Evolutionary conservation across 2,113 vertebrate species (phyloP).

Genomic region (Pseudopodoces humilis): DNA sequence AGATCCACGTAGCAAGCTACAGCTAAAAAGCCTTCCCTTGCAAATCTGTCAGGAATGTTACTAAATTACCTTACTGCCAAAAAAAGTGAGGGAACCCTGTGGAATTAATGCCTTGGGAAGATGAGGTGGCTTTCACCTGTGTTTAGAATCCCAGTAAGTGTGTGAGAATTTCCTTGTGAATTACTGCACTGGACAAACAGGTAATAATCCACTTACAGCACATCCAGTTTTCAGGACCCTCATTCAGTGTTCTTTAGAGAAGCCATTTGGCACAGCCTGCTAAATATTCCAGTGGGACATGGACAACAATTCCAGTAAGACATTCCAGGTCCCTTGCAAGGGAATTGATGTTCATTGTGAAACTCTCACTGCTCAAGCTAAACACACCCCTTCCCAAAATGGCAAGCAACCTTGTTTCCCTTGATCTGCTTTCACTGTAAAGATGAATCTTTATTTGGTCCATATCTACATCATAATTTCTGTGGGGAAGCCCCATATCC

Average conservation of each 20-base stretch:
- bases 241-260: background rate
- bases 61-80: background rate
- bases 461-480: background rate
- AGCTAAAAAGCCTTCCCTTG: background rate
- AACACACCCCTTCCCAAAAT: background rate
- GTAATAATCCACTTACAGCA: background rate
- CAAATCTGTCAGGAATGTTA: background rate
- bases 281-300: background rate
- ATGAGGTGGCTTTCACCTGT: background rate
- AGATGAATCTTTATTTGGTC: background rate
- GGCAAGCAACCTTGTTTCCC: background rate
- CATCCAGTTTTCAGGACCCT: background rate
- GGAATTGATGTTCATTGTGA: background rate
- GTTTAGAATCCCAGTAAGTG: background rate
- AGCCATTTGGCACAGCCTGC: background rate
- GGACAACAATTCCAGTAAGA: background rate
- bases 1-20: background rate
- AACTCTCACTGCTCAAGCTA: background rate
- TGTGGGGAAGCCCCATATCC: background rate
- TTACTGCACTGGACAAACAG: background rate
- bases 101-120: background rate
- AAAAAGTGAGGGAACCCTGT: background rate
- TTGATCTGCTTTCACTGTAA: background rate
- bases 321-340: background rate
- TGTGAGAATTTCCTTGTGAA: constrained; percentile 6